Percentiles rank a stretch among this genome's conserved stretches.
Evolutionary conservation across 2,888 invertebrate genomes (phyloP).

Genomic region (Diaphora mendica): DNA sequence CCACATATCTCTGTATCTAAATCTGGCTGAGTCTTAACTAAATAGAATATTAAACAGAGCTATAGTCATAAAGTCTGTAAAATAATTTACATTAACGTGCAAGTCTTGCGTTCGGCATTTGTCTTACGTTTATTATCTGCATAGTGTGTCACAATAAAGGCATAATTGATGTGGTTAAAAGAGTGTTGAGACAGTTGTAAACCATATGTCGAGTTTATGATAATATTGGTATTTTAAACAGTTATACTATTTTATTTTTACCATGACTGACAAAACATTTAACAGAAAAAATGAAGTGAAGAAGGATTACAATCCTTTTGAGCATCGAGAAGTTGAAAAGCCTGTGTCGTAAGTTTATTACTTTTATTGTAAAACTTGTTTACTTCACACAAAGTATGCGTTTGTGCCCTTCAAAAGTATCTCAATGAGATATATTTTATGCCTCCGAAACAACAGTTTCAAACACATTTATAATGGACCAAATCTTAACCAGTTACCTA

Average conservation of each 20-base stretch:
- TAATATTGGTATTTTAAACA: constrained; percentile 20
- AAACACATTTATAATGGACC: not conserved
- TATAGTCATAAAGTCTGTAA: constrained; percentile 46
- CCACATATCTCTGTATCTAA: constrained; percentile 40
- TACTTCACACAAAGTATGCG: not conserved
- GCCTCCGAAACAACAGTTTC: not conserved
- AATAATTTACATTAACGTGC: constrained; percentile 37
- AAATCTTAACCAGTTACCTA: not conserved
- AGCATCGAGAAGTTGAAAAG: constrained; percentile 77
- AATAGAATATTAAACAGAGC: constrained; percentile 46
- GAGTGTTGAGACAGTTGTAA: constrained; percentile 9
- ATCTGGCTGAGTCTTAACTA: constrained; percentile 49
- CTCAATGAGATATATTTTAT: not conserved
- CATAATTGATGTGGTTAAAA: not conserved
- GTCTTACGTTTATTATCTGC: not conserved
- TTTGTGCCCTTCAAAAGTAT: not conserved
- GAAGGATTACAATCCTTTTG: constrained; percentile 75
- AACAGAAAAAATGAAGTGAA: constrained; percentile 44
- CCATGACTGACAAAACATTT: constrained; percentile 50
- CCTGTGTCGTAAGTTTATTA: constrained; percentile 79
- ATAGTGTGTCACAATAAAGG: not conserved
- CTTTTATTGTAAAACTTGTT: constrained; percentile 13
- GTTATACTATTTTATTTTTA: constrained; percentile 31
- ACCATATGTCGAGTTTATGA: not conserved
- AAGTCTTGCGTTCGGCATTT: not conserved